Evolutionary conservation across 2,888 invertebrate genomes (phyloP).

Genomic region (Agonopterix arenella): DNA sequence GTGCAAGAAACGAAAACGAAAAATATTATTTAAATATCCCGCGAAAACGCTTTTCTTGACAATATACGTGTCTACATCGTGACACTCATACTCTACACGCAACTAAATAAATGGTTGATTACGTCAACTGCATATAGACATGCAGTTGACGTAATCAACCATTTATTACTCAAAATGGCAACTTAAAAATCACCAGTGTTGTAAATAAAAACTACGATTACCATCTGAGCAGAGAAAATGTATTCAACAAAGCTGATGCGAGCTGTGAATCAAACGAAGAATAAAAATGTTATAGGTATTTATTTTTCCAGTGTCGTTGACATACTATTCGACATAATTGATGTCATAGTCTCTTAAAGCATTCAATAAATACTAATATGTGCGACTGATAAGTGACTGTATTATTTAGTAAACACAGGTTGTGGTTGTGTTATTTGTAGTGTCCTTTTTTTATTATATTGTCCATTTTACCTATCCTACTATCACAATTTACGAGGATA

Average conservation of each 20-base stretch:
- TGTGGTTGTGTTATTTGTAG: not conserved
- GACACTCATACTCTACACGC: too few species aligned
- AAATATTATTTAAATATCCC: too few species aligned
- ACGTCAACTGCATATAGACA: too few species aligned
- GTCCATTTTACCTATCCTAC: too few species aligned
- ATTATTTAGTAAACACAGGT: conserved; percentile 9
- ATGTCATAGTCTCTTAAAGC: conserved; percentile 15
- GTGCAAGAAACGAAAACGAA: too few species aligned
- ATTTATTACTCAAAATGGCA: too few species aligned
- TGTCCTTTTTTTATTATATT: too few species aligned
- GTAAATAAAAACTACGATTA: conserved; percentile 15
- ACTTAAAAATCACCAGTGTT: conserved; percentile 3
- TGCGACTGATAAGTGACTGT: conserved; percentile 34
- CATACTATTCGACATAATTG: conserved; percentile 22
- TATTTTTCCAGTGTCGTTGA: conserved; percentile 65
- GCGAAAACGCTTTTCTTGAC: too few species aligned
- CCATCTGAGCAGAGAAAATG: conserved; percentile 9
- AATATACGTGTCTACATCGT: too few species aligned
- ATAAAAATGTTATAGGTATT: conserved; percentile 33
- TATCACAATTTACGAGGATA: too few species aligned
- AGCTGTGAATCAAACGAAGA: conserved; percentile 46
- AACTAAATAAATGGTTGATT: too few species aligned
- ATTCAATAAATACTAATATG: conserved; percentile 45
- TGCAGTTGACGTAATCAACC: too few species aligned
- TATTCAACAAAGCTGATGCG: conserved; percentile 44